Percentiles rank a stretch among this genome's conserved stretches.
phyloP scores from a whole-genome alignment of 2,797 vertebrate genomes.

The Sylvia borin region DNA sequence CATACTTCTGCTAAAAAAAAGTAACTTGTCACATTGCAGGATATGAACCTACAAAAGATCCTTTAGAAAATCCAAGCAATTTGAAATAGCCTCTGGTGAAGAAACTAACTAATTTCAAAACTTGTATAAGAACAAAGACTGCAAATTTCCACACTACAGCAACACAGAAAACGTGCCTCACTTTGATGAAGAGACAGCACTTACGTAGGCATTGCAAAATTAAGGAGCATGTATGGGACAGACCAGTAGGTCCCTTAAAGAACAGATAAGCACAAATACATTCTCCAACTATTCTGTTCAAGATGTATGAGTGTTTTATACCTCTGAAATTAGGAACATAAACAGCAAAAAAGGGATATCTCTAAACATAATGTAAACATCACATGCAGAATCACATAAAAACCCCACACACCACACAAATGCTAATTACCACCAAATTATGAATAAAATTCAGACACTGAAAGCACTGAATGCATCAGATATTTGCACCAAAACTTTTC shows the following conservation, averaged over 20 bases:
- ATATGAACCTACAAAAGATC: not conserved
- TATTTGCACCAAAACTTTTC: not conserved
- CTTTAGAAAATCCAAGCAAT: not conserved
- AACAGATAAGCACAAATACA: not conserved
- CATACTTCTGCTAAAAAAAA: not conserved
- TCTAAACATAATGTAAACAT: not conserved
- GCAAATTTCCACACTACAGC: not conserved
- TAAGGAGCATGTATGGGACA: not conserved
- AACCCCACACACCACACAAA: not conserved
- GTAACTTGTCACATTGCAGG: not conserved
- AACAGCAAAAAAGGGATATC: not conserved
- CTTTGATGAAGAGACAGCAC: not conserved
- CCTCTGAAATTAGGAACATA: not conserved
- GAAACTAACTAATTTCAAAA: not conserved
- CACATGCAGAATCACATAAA: not conserved
- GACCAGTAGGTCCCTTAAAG: not conserved
- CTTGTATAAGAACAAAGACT: not conserved
- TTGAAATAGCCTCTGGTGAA: not conserved
- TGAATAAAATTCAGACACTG: not conserved
- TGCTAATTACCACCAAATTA: not conserved
- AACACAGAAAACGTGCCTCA: fast-evolving
- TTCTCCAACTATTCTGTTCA: not conserved
- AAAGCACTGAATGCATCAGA: not conserved
- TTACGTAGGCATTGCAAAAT: not conserved
- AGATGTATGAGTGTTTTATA: not conserved